A percentile compares a stretch with the other conserved stretches of the same genome.
Evolutionary conservation across 2,113 vertebrate species (phyloP).

Genomic region (Nycticebus coucang): DNA sequence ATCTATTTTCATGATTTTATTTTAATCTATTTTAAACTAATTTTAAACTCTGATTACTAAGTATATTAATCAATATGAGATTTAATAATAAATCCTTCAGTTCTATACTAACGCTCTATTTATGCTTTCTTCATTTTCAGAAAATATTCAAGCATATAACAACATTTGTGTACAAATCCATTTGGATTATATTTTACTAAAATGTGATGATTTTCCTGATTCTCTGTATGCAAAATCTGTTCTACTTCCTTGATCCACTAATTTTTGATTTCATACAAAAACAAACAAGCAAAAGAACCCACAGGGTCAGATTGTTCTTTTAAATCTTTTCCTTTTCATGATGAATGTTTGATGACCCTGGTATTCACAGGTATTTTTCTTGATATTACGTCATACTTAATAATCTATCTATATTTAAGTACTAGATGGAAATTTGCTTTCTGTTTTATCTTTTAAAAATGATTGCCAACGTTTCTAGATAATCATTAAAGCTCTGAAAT

Average conservation of each 20-base stretch:
- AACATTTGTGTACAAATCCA: slow-evolving; percentile 5
- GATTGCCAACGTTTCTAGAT: background rate
- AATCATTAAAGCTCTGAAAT: background rate
- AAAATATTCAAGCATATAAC: background rate
- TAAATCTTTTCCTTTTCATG: background rate
- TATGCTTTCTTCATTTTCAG: background rate
- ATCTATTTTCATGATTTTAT: background rate
- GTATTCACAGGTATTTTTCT: background rate
- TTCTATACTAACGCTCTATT: background rate
- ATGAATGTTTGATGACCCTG: background rate
- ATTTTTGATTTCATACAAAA: background rate
- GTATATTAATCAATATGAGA: background rate
- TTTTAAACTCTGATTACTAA: background rate
- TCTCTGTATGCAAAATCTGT: background rate
- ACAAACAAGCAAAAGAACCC: background rate
- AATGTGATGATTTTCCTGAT: background rate
- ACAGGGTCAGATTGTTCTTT: background rate
- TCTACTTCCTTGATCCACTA: background rate
- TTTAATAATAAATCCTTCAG: background rate
- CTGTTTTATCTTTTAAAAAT: background rate
- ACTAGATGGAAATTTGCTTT: background rate
- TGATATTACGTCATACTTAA: background rate
- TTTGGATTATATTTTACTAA: slow-evolving; percentile 2
- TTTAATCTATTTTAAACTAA: too few relatives aligned
- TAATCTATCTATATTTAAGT: background rate